These are phyloP conservation scores for Temnothorax curvispinosus DNA, from an alignment of 1,140 invertebrate genomes.

Conservation along the genomic window DNA sequence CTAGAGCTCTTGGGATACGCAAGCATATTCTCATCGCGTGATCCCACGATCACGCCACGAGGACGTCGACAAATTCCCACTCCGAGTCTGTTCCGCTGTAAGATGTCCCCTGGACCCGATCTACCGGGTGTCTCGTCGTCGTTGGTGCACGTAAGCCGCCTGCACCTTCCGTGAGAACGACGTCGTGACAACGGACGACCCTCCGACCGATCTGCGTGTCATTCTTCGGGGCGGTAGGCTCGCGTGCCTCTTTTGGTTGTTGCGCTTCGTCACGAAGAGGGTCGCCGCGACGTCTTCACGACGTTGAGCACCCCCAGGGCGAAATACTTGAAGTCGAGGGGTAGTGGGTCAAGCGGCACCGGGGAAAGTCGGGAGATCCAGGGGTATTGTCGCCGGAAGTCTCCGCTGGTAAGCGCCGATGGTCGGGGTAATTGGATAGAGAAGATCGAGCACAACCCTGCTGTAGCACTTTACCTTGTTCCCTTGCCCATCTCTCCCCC, in stretches of 20 bases:
- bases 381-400: constrained; percentile 80
- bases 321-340: constrained; percentile 59
- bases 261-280: constrained; percentile 48
- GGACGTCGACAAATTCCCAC: constrained; percentile 48
- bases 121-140: constrained; percentile 29
- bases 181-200: constrained; percentile 47
- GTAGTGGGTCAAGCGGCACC: constrained; percentile 68
- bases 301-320: constrained; percentile 66
- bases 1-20: constrained; percentile 27
- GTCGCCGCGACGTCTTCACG: constrained; percentile 36
- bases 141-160: constrained; percentile 36
- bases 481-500: constrained; percentile 13
- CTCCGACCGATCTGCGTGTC: constrained; percentile 19
- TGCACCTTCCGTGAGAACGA: constrained; percentile 63
- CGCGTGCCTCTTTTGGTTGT: constrained; percentile 53
- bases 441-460: constrained; percentile 64
- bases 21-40: constrained; percentile 47
- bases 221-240: constrained; percentile 41
- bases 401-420: constrained; percentile 77
- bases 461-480: constrained; percentile 24
- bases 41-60: constrained; percentile 48
- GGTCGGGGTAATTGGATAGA: constrained; percentile 83
- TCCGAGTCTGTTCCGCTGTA: neutral
- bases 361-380: constrained; percentile 47
- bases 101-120: constrained; percentile 47